phyloP scores from a whole-genome alignment of 2,113 vertebrate species.

The Patagioenas fasciata region DNA sequence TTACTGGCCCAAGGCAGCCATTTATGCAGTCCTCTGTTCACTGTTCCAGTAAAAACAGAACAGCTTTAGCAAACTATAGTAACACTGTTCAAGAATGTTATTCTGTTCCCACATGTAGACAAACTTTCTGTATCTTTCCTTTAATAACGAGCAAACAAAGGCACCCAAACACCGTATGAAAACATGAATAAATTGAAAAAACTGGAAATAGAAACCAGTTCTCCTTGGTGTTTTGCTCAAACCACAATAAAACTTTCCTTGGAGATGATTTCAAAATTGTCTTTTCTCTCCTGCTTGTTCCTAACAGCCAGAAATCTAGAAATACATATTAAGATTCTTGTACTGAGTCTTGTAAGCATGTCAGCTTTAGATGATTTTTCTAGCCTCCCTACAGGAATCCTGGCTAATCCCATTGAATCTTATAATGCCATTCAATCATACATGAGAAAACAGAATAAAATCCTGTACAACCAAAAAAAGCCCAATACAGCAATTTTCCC shows the following conservation, averaged over 20 bases:
- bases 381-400: conserved; percentile 28
- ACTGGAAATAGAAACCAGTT: not conserved
- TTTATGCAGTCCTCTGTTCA: not conserved
- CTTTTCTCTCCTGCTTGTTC: not conserved
- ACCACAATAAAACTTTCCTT: not conserved
- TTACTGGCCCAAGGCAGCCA: not conserved
- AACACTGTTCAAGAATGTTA: not conserved
- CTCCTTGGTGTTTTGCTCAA: not conserved
- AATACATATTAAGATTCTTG: conserved; percentile 44
- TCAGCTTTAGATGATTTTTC: conserved; percentile 49
- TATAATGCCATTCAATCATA: conserved; percentile 36
- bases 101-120: not conserved
- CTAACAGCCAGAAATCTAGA: not conserved
- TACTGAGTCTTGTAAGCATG: conserved; percentile 37
- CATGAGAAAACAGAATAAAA: conserved; percentile 14
- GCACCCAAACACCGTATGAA: not conserved
- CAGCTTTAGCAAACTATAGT: not conserved
- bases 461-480: not conserved
- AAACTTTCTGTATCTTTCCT: not conserved
- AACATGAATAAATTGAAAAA: not conserved
- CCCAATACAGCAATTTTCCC: not conserved
- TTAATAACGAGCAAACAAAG: conserved; percentile 7
- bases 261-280: conserved; percentile 14
- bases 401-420: conserved; percentile 55
- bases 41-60: not conserved